Evolutionary conservation across 2,888 invertebrate genomes (phyloP), one percentile per base, ranked within the genome.

Genomic region (Caenorhabditis sp.): DNA sequence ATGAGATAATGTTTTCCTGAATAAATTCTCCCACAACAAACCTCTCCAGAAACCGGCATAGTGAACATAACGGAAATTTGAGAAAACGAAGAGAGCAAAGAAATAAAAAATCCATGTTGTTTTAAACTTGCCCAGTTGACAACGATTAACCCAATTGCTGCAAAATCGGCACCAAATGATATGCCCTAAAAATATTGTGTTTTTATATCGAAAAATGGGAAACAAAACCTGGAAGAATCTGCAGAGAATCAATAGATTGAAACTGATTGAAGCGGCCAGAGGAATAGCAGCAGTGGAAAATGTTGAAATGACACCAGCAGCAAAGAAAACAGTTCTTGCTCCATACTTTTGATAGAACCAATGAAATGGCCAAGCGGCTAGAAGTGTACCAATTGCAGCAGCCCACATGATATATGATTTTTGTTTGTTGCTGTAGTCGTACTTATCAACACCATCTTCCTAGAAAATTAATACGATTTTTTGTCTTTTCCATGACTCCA

Each of bases 41-140:
- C 82, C 63, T 79, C 79, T 69, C 84, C 84, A 12, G 84, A 77
- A 6, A 84, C 74, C 8, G 84, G 84, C 77, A 84, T 84, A 1
- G 84, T 84, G 71, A 84, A 77, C 76, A 84, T 84, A 55, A 84
- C 84, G 0, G 83, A 80, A 17, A 84, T 81, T 68, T 84, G 83
- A 8, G 83, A 82, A 66, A 84, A 84, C n/a, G 81, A 84, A 0
- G 84, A 84, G 23, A 84, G 79, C 5, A 83, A 73, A 0, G 84
- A 82, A 60, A 84, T 80, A 76, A 84, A 84, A 49, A 84, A 68
- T 31, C 84, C 84, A 50, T 84, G 82, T 49, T 84, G 82, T 19
- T 81, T 77, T 43, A 84, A 59, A 19, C 79, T 78, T 10, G 84
- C 84, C 84, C 84, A 84, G 31, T 84, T 80, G 8, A 82, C 82